Conservation (phyloP, 2,888 invertebrate species). For the Mythimna vitellina region DNA sequence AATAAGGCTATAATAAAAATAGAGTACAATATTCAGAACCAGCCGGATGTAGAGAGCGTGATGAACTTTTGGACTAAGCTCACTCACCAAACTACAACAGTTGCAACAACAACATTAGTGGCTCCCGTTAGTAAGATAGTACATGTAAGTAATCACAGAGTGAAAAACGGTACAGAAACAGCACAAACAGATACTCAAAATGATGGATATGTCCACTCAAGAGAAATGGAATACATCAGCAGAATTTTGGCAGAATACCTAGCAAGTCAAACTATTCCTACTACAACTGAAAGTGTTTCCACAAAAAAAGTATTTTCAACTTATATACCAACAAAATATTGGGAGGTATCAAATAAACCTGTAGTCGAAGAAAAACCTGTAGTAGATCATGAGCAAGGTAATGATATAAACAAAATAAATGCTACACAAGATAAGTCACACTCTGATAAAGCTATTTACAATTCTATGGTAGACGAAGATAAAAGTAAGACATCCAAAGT, state of each 20-base stretch:
- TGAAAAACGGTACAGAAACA: constrained; percentile 6
- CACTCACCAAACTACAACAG: constrained; percentile 20
- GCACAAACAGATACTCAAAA: constrained; percentile 4
- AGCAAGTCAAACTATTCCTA: constrained; percentile 51
- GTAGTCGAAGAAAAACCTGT: constrained; percentile 6
- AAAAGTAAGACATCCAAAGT: constrained; percentile 9
- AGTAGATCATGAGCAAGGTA: neutral
- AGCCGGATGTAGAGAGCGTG: constrained; percentile 66
- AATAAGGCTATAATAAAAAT: constrained; percentile 38
- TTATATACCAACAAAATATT: constrained; percentile 54
- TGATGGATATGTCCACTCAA: constrained; percentile 48
- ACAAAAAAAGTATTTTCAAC: constrained; percentile 37
- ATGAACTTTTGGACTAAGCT: constrained; percentile 65
- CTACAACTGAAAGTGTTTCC: constrained; percentile 47
- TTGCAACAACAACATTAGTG: constrained; percentile 12
- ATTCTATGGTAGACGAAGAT: constrained; percentile 12
- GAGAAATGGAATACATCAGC: constrained; percentile 65
- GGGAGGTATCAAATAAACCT: constrained; percentile 45
- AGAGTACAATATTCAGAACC: constrained; percentile 41
- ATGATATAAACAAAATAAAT: constrained; percentile 7
- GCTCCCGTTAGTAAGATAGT: constrained; percentile 3
- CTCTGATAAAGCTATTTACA: constrained; percentile 2
- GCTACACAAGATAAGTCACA: constrained; percentile 6
- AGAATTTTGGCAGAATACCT: constrained; percentile 68
- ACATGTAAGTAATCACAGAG: neutral